Evolutionary conservation across 2,888 invertebrate species (phyloP), one percentile per base, ranked within the genome.

Genomic region (Steinernema hermaphroditum): DNA sequence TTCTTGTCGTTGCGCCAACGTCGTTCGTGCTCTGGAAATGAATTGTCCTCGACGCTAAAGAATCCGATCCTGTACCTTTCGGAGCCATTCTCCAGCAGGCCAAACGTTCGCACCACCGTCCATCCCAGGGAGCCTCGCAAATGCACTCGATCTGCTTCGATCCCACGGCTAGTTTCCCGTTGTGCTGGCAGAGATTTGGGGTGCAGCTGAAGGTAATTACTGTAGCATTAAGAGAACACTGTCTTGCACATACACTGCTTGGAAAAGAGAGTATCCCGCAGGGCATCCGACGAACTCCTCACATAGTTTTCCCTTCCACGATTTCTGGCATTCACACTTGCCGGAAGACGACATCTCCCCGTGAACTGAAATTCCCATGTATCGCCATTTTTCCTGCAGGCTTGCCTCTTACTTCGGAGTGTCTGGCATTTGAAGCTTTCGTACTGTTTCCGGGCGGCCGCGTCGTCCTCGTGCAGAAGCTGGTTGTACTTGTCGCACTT

Each of bases 61-160:
- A 1, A 62, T 9, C 29, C 54, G 8, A 16, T 24, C 6, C 37
- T 4, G 2, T 41, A 78, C 81, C 78, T 68, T 71, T 81, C 9
- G 77, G 75, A 4, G 82, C 82, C 75, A 82, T 82, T 57, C 85
- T 73, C 81, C 81, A 85, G 74, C 85, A 85, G 8, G 85, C 85
- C 34, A 85, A 76, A 68, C 85, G 76, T 16, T 85, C 83, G 68
- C 85, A 85, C 71, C 70, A 77, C 2, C 80, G 75, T 12, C 85
- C 85, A 73, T 85, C 85, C 85, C 85, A 85, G 29, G 84, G 83
- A 12, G 76, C 80, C 72, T 84, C 72, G 75, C 85, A 85, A 69
- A 80, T 81, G 75, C 85, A 85, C 69, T 85, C 85, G 68, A 85
- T 75, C 50, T 78, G 77, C 70, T 79, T 78, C 54, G 76, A 76